Evolutionary conservation across 2,888 invertebrate species (phyloP), one percentile per base, ranked within the genome.

Genomic region (Drosophila limbata): DNA sequence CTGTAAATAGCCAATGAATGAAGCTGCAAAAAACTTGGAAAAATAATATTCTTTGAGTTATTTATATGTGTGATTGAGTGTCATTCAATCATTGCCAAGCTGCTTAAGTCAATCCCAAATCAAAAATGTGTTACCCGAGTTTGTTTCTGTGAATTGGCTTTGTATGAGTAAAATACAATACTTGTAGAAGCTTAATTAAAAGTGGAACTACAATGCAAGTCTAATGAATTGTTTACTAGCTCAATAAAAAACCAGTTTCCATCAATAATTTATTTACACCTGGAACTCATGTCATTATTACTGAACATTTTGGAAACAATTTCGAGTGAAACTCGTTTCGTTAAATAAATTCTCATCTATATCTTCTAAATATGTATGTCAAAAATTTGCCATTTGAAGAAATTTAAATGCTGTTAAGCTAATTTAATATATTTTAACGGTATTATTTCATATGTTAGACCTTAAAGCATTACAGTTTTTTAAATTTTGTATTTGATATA

Each of bases 11-110:
- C 53, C 10, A 39, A 48, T 28, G 13, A 44, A 25, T 42, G 5
- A 48, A 53, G 6, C 33, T 33, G 42, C 40, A 67, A 52, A 45
- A 25, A 76, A 51, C 11, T 42, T 55, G 42, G 21, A 11, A 31
- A 52, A 9, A 15, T 31, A 17, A 61, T n/a, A 19, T 17, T 10
- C 39, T n/a, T 39, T 17, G 2, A 2, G n/a, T n/a, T 37, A 15
- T 21, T 19, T 44, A 5, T 19, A 15, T 51, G 4, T 28, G n/a
- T 25, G 4, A 4, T 8, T 9, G n/a, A n/a, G 19, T 13, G 11
- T 9, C 8, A 42, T 3, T 53, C 57, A 47, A 55, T 11, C 31
- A 55, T 65, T 69, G 73, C 17, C 78, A 69, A 77, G 62, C 48
- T 70, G 77, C 35, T 40, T 9, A 19, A 52, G n/a, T 42, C 11